phyloP scores from a whole-genome alignment of 2,797 vertebrate genomes.

The Danio aesculapii region DNA sequence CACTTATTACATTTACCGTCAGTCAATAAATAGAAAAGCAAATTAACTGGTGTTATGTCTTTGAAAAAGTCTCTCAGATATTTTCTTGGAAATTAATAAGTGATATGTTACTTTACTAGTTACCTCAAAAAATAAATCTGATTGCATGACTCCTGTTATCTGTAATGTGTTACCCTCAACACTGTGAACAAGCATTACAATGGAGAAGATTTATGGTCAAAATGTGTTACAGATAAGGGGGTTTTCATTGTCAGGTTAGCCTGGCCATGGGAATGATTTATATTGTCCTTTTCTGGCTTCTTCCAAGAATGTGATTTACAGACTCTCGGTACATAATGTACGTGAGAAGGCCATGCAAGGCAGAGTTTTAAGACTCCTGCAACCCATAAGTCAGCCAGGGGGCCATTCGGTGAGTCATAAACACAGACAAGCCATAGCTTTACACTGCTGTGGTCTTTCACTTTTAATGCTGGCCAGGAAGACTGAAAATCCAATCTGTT shows the following conservation, averaged over 20 bases:
- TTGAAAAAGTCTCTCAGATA: too few relatives aligned
- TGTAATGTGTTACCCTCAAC: background rate
- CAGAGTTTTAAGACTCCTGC: constrained; percentile 42
- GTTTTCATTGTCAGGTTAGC: constrained; percentile 11
- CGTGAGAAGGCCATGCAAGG: constrained; percentile 33
- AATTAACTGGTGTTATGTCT: too few relatives aligned
- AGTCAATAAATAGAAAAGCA: too few relatives aligned
- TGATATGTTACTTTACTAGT: too few relatives aligned
- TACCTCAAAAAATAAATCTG: too few relatives aligned
- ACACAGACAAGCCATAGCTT: constrained; percentile 38
- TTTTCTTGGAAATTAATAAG: too few relatives aligned
- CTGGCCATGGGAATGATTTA: constrained; percentile 38
- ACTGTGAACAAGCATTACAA: constrained; percentile 19
- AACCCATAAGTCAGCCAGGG: constrained; percentile 44
- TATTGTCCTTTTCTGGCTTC: background rate
- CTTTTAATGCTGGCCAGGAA: background rate
- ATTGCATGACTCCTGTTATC: too few relatives aligned
- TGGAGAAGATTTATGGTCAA: background rate
- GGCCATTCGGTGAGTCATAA: constrained; percentile 39
- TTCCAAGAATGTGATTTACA: constrained; percentile 48
- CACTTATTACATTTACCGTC: too few relatives aligned
- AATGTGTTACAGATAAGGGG: constrained; percentile 3
- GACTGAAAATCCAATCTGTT: constrained; percentile 27
- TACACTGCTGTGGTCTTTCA: constrained; percentile 2
- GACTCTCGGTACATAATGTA: constrained; percentile 25